Evolutionary conservation across 2,888 invertebrate genomes (phyloP), one percentile per base, ranked within the genome.

Genomic region (Yponomeuta plumbellus): DNA sequence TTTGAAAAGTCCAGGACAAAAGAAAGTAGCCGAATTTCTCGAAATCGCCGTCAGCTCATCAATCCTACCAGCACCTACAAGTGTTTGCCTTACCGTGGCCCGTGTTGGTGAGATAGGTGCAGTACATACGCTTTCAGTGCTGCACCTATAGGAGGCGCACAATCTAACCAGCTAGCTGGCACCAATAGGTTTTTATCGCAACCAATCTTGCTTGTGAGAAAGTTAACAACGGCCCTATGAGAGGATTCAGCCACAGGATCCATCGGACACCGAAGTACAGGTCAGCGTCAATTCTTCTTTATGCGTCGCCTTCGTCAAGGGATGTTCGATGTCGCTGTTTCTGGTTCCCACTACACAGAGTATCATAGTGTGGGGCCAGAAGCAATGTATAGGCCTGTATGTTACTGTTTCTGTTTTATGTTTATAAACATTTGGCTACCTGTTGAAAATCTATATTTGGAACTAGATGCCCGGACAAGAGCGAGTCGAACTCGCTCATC

Each of bases 121-220:
- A 82, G 84, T 87, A 64, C 89, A 89, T 85, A 86, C 88, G 85
- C 89, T 86, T 88, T 88, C 87, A 89, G 82, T 85, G 80, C 83
- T 76, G 77, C 83, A 78, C 76, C 79, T 76, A 13, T 52, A 52
- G 44, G 44, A 52, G 44, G 17, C 44, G 44, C 44, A 52, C 44
- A 52, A 52, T 52, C 44, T 52, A 22, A 22, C 21, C 84, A 76
- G 77, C 80, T 80, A 79, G 82, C 86, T 86, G 89, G 84, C 89
- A 90, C 89, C 89, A 88, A 90, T 88, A 88, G 80, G 80, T 86
- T 88, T 88, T 89, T 90, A 89, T 89, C 90, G 83, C 81, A 75
- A 75, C 82, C 79, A 81, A 89, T 89, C 89, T 88, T 74, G 79
- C 83, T 79, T 83, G 82, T 85, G 88, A 82, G 90, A 90, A 89